Conservation (phyloP, 2,888 invertebrate genomes). For the Cenopis cana region DNA sequence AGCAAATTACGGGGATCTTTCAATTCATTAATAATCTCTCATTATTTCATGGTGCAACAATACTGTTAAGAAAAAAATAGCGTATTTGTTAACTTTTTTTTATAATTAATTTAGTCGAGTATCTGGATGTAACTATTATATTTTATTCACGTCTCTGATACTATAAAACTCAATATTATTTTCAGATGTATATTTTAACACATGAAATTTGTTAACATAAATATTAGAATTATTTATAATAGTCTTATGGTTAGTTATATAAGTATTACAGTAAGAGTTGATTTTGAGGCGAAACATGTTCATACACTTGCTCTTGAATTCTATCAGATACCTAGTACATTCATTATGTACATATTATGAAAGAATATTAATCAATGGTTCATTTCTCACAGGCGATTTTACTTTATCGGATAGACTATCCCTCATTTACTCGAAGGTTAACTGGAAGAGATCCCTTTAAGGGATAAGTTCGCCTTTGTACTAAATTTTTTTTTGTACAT, state of each 20-base stretch:
- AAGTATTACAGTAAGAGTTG: conserved; percentile 59
- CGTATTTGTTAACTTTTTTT: conserved; percentile 10
- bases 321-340: too few relatives aligned
- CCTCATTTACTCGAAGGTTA: too few relatives aligned
- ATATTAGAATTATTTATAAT: conserved; percentile 51
- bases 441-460: too few relatives aligned
- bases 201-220: conserved; percentile 14
- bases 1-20: not conserved
- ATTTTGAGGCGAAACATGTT: conserved; percentile 50
- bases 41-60: conserved; percentile 67
- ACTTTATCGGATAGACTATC: not conserved
- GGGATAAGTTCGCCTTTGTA: too few relatives aligned
- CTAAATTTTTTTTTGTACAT: too few relatives aligned
- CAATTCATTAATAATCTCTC: not conserved
- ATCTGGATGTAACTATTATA: not conserved
- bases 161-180: not conserved
- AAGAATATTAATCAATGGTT: not conserved
- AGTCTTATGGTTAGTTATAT: conserved; percentile 53
- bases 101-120: conserved; percentile 3
- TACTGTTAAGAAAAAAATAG: conserved; percentile 56
- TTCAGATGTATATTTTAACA: conserved; percentile 20
- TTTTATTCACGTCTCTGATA: not conserved
- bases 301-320: not conserved
- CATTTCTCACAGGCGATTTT: not conserved
- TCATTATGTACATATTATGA: too few relatives aligned